These are phyloP conservation scores for Drosophila murphyi DNA, from an alignment of 1,140 invertebrate genomes.

Conservation along the genomic window DNA sequence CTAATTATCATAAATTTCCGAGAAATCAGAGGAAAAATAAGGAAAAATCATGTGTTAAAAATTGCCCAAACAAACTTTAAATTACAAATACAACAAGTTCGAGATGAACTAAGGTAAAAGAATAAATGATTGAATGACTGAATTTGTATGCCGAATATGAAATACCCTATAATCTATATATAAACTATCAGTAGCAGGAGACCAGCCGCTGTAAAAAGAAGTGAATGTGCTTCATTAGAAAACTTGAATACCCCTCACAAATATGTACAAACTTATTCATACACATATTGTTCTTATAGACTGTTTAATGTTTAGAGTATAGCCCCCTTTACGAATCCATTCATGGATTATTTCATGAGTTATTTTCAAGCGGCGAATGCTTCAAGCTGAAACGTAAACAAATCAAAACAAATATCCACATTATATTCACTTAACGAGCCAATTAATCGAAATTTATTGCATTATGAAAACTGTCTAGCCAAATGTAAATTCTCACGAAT, in stretches of 20 bases:
- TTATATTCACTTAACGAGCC: constrained; percentile 61
- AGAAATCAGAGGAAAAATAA: background rate
- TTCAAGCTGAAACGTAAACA: constrained; percentile 29
- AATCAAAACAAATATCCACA: constrained; percentile 68
- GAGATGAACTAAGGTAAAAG: background rate
- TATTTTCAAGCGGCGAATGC: constrained; percentile 25
- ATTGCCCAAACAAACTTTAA: background rate
- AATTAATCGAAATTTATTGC: constrained; percentile 64
- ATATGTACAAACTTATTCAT: background rate
- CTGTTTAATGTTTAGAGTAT: constrained; percentile 29
- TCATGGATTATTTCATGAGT: constrained; percentile 47
- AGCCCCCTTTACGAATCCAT: constrained; percentile 39
- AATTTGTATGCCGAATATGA: background rate
- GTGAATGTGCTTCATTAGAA: background rate
- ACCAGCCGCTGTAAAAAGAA: background rate
- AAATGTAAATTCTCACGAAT: constrained; percentile 48
- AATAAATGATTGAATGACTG: background rate
- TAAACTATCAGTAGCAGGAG: too few relatives aligned
- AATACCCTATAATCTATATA: background rate
- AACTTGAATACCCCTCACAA: background rate
- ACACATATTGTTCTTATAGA: constrained; percentile 3
- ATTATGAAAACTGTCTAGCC: constrained; percentile 50
- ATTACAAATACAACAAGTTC: constrained; percentile 8
- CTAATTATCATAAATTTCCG: background rate
- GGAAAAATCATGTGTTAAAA: background rate